phyloP scores from a whole-genome alignment of 2,888 invertebrate species.

The Philereme vetulata region DNA sequence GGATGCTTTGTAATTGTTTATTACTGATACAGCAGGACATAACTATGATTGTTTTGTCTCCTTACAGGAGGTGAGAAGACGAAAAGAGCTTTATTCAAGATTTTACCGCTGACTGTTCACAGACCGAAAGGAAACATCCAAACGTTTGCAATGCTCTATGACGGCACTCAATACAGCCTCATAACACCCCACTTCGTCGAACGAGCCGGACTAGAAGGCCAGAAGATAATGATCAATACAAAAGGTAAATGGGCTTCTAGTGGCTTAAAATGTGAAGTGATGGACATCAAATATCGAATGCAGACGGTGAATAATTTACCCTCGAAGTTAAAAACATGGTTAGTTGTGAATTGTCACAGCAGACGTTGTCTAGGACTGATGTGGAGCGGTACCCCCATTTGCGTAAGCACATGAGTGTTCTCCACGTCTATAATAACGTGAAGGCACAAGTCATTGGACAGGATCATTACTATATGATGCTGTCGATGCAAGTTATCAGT shows the following conservation, averaged over 20 bases:
- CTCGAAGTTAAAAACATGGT: constrained; percentile 11
- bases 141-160: constrained; percentile 20
- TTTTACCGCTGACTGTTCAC: constrained; percentile 22
- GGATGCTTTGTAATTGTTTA: too few species aligned
- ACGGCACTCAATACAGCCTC: constrained; percentile 13
- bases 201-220: constrained; percentile 9
- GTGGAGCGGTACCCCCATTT: constrained; percentile 9
- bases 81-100: constrained; percentile 17
- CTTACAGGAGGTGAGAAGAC: constrained; percentile 9
- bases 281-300: constrained; percentile 15
- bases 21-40: too few species aligned
- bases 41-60: not conserved
- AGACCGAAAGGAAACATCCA: constrained; percentile 15
- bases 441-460: constrained; percentile 18
- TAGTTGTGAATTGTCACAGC: constrained; percentile 3
- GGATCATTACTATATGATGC: constrained; percentile 20
- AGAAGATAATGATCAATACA: constrained; percentile 5
- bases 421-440: constrained; percentile 1
- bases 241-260: constrained; percentile 6
- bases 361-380: constrained; percentile 10
- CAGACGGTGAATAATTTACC: constrained; percentile 3
- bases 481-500: constrained; percentile 3
- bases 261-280: not conserved
- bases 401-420: constrained; percentile 1
- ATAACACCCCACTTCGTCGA: constrained; percentile 9